Conservation (phyloP, 2,797 vertebrate species). For the Cyclura pinguis region DNA sequence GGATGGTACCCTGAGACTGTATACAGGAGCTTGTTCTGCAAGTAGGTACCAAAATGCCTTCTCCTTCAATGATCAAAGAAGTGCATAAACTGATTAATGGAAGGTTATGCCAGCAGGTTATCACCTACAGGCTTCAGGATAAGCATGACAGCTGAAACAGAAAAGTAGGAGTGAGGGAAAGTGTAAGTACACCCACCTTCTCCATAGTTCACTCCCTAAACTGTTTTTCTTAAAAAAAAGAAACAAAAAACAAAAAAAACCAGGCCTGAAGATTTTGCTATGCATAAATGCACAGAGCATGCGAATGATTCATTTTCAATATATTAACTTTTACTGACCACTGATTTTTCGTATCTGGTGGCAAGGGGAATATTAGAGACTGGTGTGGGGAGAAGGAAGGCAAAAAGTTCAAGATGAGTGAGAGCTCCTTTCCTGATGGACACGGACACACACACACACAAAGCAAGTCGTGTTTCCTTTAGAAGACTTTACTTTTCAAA, state of each 20-base stretch:
- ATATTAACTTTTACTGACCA: neutral
- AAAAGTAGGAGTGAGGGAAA: neutral
- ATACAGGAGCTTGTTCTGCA: too few relatives aligned
- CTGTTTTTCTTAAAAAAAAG: neutral
- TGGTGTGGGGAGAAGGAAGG: neutral
- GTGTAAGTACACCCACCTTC: neutral
- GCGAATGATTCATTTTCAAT: neutral
- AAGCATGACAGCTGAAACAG: neutral
- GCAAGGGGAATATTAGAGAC: neutral
- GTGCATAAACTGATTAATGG: too few relatives aligned
- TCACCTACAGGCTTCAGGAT: too few relatives aligned
- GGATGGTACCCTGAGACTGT: too few relatives aligned
- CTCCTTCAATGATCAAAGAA: too few relatives aligned
- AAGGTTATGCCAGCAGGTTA: too few relatives aligned
- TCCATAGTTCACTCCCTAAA: neutral
- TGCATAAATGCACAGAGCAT: too few relatives aligned
- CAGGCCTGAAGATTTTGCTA: too few relatives aligned
- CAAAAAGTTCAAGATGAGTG: neutral
- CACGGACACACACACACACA: neutral
- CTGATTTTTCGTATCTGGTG: neutral
- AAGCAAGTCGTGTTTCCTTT: neutral
- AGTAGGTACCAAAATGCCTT: too few relatives aligned
- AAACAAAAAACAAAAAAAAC: too few relatives aligned
- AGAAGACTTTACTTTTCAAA: neutral
- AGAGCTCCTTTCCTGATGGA: neutral